Percentiles rank a stretch among this genome's conserved stretches.
phyloP scores from a whole-genome alignment of 2,113 vertebrate species.

The Macrotus californicus region DNA sequence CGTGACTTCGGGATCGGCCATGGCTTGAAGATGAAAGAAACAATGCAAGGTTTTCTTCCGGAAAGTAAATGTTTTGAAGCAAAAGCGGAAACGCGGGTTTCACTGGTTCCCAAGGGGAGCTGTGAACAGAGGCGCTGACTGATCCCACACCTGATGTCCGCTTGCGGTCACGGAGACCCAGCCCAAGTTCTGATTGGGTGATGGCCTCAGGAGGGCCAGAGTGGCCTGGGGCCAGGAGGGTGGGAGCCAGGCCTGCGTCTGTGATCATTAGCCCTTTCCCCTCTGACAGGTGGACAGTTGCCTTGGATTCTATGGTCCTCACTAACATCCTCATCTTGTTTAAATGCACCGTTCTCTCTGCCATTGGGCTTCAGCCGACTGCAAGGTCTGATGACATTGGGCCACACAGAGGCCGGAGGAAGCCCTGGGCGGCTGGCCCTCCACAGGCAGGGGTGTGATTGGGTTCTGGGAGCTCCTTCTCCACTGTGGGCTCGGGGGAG shows the following conservation, averaged over 20 bases:
- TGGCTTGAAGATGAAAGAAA: background rate
- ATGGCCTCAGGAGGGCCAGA: background rate
- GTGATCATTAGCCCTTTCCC: background rate
- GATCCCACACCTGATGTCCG: rapidly evolving
- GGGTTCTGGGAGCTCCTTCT: slow-evolving; percentile 57
- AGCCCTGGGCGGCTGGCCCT: slow-evolving; percentile 14
- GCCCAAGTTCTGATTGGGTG: background rate
- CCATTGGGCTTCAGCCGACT: background rate
- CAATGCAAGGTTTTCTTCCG: background rate
- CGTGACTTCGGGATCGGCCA: background rate
- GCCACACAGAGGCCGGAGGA: background rate
- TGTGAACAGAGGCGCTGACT: rapidly evolving
- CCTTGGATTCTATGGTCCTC: background rate
- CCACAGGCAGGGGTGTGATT: background rate
- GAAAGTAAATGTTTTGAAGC: background rate
- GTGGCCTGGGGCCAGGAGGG: background rate
- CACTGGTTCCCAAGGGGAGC: background rate
- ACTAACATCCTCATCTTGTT: rapidly evolving
- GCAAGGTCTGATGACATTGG: background rate
- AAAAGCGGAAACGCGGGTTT: background rate
- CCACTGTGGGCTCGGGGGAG: background rate
- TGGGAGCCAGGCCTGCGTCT: background rate
- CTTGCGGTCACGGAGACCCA: background rate
- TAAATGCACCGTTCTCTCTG: background rate
- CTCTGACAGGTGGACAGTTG: background rate